A percentile compares a stretch with the other conserved stretches of the same genome.
Evolutionary conservation across 2,797 vertebrate genomes (phyloP).

Genomic region (Acanthurus tractus): DNA sequence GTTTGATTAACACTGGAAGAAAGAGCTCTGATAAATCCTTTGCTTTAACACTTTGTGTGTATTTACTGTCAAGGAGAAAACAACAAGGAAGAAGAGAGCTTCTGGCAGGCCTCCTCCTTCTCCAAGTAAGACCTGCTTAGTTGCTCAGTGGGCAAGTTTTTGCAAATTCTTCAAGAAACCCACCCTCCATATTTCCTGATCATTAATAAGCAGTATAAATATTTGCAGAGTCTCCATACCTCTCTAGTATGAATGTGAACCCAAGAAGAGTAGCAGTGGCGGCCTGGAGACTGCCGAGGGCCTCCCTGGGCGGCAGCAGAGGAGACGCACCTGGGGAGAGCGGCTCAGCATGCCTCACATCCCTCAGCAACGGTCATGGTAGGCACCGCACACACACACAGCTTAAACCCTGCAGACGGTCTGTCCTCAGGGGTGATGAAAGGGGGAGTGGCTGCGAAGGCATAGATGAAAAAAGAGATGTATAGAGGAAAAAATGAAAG

Average conservation of each 20-base stretch:
- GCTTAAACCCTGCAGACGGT: background rate
- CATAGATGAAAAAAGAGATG: background rate
- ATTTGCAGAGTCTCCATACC: slow-evolving; percentile 90
- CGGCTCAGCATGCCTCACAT: slow-evolving; percentile 72
- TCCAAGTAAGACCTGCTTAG: slow-evolving; percentile 86
- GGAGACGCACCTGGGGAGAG: slow-evolving; percentile 60
- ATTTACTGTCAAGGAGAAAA: slow-evolving; percentile 78
- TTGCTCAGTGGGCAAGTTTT: background rate
- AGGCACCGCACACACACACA: slow-evolving; percentile 22
- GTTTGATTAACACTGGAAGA: background rate
- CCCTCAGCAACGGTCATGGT: slow-evolving; percentile 88
- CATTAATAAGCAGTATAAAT: background rate
- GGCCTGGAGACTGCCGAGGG: slow-evolving; percentile 84
- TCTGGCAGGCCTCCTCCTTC: slow-evolving; percentile 85
- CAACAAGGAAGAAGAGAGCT: slow-evolving; percentile 83
- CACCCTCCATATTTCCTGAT: background rate
- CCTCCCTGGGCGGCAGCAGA: slow-evolving; percentile 68
- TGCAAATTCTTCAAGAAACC: background rate
- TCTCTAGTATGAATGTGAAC: slow-evolving; percentile 85
- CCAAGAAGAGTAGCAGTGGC: slow-evolving; percentile 83
- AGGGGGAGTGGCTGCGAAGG: background rate
- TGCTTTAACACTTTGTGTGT: background rate
- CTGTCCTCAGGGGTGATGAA: slow-evolving; percentile 8
- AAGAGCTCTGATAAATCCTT: background rate
- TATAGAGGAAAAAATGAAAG: background rate